A percentile compares a stretch with the other conserved stretches of the same genome.
Evolutionary conservation across 2,888 invertebrate species (phyloP).

Genomic region (Pilophorus perplexus): DNA sequence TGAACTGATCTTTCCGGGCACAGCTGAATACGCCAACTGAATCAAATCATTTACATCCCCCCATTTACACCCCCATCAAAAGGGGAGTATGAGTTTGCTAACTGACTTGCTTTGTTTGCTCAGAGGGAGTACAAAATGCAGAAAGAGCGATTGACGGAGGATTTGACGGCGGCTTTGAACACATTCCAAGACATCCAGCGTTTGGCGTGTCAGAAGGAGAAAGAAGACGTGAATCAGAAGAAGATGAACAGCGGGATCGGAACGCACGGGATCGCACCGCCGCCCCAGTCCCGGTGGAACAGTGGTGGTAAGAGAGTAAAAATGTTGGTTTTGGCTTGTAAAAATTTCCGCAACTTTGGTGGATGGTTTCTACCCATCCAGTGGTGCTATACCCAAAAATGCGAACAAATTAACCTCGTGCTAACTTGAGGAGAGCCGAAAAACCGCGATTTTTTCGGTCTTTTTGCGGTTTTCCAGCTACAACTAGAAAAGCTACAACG

Average conservation of each 20-base stretch:
- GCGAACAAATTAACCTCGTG: too few relatives aligned
- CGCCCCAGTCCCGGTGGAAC: conserved; percentile 28
- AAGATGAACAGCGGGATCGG: conserved; percentile 58
- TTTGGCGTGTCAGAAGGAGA: conserved; percentile 84
- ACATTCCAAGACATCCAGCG: conserved; percentile 84
- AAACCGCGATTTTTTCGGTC: neutral
- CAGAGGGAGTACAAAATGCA: conserved; percentile 82
- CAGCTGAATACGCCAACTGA: neutral
- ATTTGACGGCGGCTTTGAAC: conserved; percentile 85
- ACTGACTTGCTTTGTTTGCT: neutral
- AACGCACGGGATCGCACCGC: conserved; percentile 47
- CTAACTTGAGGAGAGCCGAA: too few relatives aligned
- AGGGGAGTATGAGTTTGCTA: too few relatives aligned
- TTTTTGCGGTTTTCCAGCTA: too few relatives aligned
- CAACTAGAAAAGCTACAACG: too few relatives aligned
- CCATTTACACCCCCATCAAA: too few relatives aligned
- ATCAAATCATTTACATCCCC: neutral
- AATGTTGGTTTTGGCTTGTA: neutral
- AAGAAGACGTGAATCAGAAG: conserved; percentile 77
- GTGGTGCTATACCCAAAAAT: too few relatives aligned
- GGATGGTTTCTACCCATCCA: neutral
- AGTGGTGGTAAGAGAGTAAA: neutral
- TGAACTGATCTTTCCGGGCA: neutral
- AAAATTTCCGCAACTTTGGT: neutral
- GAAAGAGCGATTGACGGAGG: conserved; percentile 83